These are phyloP conservation scores for Mormyrops attenuatus DNA, from an alignment of 2,797 vertebrate species.

Conservation along the genomic window DNA sequence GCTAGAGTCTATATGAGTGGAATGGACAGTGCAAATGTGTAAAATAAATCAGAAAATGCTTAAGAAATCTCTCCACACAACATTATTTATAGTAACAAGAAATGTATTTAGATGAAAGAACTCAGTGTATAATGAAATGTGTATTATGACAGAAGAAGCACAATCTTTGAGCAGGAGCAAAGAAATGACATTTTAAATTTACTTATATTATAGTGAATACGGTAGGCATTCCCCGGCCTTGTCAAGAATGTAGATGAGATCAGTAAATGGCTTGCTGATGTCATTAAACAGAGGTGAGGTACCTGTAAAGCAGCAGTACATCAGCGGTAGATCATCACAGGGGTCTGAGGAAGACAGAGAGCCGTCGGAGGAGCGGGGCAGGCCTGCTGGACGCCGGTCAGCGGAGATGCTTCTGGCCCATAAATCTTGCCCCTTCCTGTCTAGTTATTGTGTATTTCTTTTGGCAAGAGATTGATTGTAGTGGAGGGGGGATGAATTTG, in stretches of 20 bases:
- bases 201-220: neutral
- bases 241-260: neutral
- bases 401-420: slow-evolving; percentile 65
- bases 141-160: neutral
- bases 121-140: neutral
- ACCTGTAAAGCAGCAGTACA: slow-evolving; percentile 98
- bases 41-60: neutral
- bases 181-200: neutral
- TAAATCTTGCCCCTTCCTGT: slow-evolving; percentile 75
- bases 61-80: neutral
- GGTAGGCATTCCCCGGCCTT: neutral
- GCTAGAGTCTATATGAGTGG: neutral
- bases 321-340: slow-evolving; percentile 84
- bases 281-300: slow-evolving; percentile 99
- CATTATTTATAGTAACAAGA: neutral
- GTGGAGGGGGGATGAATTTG: slow-evolving; percentile 70
- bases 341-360: slow-evolving; percentile 17
- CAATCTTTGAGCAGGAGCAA: neutral
- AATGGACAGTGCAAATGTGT: neutral
- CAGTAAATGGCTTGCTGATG: slow-evolving; percentile 86
- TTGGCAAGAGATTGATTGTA: slow-evolving; percentile 76
- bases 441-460: slow-evolving; percentile 79
- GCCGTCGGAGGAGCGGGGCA: slow-evolving; percentile 50
- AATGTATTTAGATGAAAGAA: neutral
- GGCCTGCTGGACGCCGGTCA: slow-evolving; percentile 72